Evolutionary conservation across 2,113 vertebrate genomes (phyloP).

Genomic region (Cyanoliseus patagonus): DNA sequence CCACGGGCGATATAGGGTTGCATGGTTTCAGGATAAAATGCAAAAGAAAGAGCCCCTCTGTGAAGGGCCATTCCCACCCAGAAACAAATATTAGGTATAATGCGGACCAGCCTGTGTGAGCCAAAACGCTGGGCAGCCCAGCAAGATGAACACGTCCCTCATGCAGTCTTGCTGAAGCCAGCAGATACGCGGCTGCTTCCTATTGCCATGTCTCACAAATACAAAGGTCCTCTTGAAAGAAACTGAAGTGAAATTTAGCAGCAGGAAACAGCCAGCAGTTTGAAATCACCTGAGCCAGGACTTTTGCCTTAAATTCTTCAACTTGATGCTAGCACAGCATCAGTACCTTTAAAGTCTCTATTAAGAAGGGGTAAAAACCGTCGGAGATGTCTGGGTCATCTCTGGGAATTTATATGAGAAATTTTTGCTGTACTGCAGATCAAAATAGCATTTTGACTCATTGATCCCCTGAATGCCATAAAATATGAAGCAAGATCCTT

Average conservation of each 20-base stretch:
- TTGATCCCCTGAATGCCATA: slow-evolving; percentile 33
- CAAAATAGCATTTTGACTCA: slow-evolving; percentile 34
- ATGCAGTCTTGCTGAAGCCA: not conserved
- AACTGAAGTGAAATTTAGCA: not conserved
- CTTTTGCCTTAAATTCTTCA: slow-evolving; percentile 39
- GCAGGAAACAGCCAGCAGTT: not conserved
- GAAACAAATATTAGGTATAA: not conserved
- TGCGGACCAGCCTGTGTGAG: fast-evolving
- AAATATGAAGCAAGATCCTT: slow-evolving; percentile 38
- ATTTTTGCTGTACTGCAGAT: slow-evolving; percentile 39
- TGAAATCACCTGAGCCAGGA: slow-evolving; percentile 3
- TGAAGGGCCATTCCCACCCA: not conserved
- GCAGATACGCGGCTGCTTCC: not conserved
- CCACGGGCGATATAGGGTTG: not conserved
- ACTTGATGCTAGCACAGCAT: not conserved
- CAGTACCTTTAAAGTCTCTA: slow-evolving; percentile 46
- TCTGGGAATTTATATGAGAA: slow-evolving; percentile 44
- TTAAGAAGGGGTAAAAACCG: not conserved
- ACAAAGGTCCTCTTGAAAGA: not conserved
- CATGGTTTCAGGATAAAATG: not conserved
- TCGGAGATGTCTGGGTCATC: slow-evolving; percentile 12
- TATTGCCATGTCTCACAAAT: not conserved
- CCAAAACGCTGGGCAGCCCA: not conserved
- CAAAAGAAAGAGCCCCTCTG: not conserved
- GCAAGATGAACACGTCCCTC: fast-evolving